Percentiles rank a stretch among this genome's conserved stretches.
These are phyloP conservation scores for Heterotilapia buettikoferi DNA, from an alignment of 2,113 vertebrate genomes.

Conservation along the genomic window DNA sequence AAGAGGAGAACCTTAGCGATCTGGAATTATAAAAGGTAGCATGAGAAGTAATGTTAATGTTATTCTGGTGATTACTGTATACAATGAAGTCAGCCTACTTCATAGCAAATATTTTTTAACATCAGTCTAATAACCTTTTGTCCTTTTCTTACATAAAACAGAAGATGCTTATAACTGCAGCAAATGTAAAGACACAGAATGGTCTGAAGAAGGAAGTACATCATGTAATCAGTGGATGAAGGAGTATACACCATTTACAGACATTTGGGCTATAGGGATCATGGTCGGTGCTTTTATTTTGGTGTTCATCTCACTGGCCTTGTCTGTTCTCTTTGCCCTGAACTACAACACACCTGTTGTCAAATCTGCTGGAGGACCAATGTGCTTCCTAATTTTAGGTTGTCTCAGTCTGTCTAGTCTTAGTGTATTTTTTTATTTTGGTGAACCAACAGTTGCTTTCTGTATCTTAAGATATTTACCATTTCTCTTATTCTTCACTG, in stretches of 20 bases:
- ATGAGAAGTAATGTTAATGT: too few species aligned
- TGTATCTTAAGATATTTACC: constrained; percentile 69
- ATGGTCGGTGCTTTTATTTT: constrained; percentile 33
- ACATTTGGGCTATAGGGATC: constrained; percentile 54
- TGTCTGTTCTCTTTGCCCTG: constrained; percentile 67
- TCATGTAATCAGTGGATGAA: too few species aligned
- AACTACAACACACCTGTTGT: constrained; percentile 79
- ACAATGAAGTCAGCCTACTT: too few species aligned
- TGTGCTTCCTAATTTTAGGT: constrained; percentile 80
- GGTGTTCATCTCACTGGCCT: constrained; percentile 45
- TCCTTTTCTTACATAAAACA: too few species aligned
- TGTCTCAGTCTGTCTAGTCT: constrained; percentile 63
- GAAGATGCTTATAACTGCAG: too few species aligned
- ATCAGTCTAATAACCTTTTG: too few species aligned
- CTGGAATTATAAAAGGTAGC: too few species aligned
- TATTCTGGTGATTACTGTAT: too few species aligned
- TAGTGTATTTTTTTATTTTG: constrained; percentile 77
- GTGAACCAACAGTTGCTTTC: constrained; percentile 38
- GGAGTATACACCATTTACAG: too few species aligned
- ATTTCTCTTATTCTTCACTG: constrained; percentile 69
- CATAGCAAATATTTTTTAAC: too few species aligned
- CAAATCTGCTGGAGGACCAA: constrained; percentile 78
- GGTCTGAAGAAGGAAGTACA: constrained; percentile 54
- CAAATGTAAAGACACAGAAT: constrained; percentile 61
- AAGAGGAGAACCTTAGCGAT: too few species aligned